These are phyloP conservation scores for Gallinago undulata DNA, from an alignment of 2,113 vertebrate species.

Conservation along the genomic window DNA sequence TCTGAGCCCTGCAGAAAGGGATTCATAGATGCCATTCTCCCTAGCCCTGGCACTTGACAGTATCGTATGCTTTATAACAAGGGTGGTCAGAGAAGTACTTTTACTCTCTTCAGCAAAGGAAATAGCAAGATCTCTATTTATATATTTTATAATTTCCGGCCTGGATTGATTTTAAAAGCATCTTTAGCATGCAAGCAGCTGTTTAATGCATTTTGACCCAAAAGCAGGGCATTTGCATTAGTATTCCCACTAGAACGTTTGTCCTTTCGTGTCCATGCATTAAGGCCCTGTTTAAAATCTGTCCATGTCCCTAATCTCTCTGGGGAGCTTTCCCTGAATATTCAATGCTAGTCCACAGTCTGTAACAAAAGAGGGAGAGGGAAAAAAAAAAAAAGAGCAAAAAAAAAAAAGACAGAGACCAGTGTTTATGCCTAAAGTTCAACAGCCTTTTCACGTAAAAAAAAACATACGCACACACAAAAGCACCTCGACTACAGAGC, in stretches of 20 bases:
- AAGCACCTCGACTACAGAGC: slow-evolving; percentile 1
- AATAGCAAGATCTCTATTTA: background rate
- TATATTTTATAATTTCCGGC: background rate
- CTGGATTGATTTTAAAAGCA: slow-evolving; percentile 17
- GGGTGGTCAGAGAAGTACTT: background rate
- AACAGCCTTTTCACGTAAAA: background rate
- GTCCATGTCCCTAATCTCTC: slow-evolving; percentile 47
- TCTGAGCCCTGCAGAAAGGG: background rate
- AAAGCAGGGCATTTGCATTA: slow-evolving; percentile 33
- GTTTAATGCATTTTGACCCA: slow-evolving; percentile 24
- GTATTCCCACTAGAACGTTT: slow-evolving; percentile 38
- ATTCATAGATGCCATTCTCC: background rate
- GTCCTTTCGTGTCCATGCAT: slow-evolving; percentile 34
- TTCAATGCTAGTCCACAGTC: slow-evolving; percentile 8
- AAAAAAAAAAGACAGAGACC: background rate
- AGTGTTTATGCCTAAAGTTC: slow-evolving; percentile 11
- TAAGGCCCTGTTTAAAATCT: slow-evolving; percentile 51
- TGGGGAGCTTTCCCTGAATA: slow-evolving; percentile 50
- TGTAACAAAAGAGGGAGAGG: background rate
- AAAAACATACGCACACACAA: background rate
- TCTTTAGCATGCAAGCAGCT: background rate
- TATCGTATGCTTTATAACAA: background rate
- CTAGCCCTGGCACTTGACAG: background rate
- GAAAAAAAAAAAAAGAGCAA: accelerated
- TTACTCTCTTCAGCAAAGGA: background rate